Percentiles rank a stretch among this genome's conserved stretches.
Conservation (phyloP, 2,113 vertebrate species). For the Rhea americana region DNA sequence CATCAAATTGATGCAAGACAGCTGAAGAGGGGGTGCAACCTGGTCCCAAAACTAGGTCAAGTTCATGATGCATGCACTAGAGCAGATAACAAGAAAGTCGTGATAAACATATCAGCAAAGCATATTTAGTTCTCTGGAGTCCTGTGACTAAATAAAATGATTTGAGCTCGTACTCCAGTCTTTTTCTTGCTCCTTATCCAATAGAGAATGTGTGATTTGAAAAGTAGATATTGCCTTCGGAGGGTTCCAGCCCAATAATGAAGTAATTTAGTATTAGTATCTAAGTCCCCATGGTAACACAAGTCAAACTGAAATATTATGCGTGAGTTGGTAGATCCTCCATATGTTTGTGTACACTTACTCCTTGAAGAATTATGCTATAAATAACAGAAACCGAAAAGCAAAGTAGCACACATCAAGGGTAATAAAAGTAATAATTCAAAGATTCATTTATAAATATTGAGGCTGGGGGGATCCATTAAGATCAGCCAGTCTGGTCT, state of each 20-base stretch:
- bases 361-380: constrained; percentile 29
- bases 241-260: neutral
- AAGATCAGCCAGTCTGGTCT: neutral
- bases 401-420: neutral
- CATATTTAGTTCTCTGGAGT: neutral
- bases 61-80: neutral
- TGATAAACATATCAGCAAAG: neutral
- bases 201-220: neutral
- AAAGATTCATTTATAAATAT: neutral
- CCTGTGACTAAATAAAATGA: neutral
- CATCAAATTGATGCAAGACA: neutral
- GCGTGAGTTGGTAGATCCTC: constrained; percentile 26
- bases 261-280: constrained; percentile 24
- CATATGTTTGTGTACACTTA: constrained; percentile 37
- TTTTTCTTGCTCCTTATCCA: neutral
- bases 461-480: neutral
- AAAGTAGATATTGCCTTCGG: neutral
- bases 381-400: constrained; percentile 51
- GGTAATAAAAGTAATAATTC: constrained; percentile 31
- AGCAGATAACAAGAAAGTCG: rapidly evolving
- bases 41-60: neutral
- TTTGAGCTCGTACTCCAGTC: neutral
- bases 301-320: constrained; percentile 22
- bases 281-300: constrained; percentile 21
- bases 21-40: neutral